Evolutionary conservation across 1,140 invertebrate species (phyloP), one percentile per base, ranked within the genome.

Genomic region (Rhyzopertha dominica): DNA sequence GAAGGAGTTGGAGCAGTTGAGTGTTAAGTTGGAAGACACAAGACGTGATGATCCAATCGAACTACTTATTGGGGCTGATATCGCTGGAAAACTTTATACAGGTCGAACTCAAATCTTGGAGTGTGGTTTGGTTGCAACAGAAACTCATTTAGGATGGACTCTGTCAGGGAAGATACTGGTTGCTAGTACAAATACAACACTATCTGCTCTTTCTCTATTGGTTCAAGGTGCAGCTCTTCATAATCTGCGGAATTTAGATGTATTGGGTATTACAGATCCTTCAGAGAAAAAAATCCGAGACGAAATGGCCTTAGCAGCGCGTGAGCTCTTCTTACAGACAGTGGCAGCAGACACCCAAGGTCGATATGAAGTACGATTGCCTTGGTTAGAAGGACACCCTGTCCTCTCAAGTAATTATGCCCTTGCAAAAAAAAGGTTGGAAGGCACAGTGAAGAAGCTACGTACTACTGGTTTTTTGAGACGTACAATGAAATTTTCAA

Each of bases 121-220:
- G 3, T 54, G 51, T 37, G 61, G 62, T 1, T 37, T 67, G 10
- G 50, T 61, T 5, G 61, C 56, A 12, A n/a, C 62, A 2, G 57
- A 70, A 42, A 65, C 63, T 1, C 19, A 43, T 8, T 41, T 68
- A 1, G 65, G 62, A 2, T 69, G 61, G 63, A 61, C 54, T 5
- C n/a, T 68, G 12, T 28, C 31, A 20, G 65, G 57, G 5, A 62
- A 59, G 53, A 22, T 44, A 16, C 51, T 35, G 16, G 4, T 34
- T 1, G 3, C 4, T 18, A 16, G 2, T 7, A 3, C 16, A 1
- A 9, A 31, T 13, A 30, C n/a, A n/a, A n/a, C n/a, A n/a, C n/a
- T n/a, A n/a, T n/a, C n/a, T n/a, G n/a, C n/a, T n/a, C n/a, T n/a
- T n/a, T n/a, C n/a, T n/a, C n/a, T n/a, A n/a, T n/a, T n/a, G n/a